Evolutionary conservation across 2,113 vertebrate genomes (phyloP).

Genomic region (Corvus cornix): DNA sequence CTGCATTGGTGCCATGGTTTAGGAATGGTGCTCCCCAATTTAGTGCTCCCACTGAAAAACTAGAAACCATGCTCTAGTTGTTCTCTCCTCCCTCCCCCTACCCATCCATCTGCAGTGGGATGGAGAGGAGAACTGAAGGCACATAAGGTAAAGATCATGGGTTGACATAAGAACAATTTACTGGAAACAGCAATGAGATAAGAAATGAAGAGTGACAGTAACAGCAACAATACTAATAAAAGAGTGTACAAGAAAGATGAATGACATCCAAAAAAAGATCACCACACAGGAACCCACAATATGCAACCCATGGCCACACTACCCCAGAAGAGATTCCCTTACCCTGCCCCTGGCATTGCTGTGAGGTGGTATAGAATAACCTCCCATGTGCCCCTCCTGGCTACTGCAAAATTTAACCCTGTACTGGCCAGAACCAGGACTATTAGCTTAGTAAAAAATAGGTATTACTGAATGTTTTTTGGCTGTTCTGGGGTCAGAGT

Average conservation of each 20-base stretch:
- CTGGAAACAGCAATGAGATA: background rate
- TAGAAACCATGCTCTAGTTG: background rate
- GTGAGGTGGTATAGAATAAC: background rate
- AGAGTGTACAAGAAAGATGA: background rate
- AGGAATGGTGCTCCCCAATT: background rate
- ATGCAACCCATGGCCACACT: rapidly evolving
- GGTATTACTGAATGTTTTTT: background rate
- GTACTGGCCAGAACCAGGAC: background rate
- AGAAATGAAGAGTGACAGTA: background rate
- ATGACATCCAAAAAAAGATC: too few relatives aligned
- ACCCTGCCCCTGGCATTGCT: background rate
- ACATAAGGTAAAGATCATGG: rapidly evolving
- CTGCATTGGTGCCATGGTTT: background rate
- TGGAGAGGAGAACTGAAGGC: background rate
- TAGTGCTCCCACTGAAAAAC: background rate
- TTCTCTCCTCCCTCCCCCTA: background rate
- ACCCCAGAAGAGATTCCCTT: rapidly evolving
- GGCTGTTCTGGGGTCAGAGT: background rate
- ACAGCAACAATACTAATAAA: background rate
- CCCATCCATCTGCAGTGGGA: rapidly evolving
- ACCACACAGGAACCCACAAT: background rate
- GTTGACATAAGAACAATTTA: background rate
- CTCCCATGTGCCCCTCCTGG: background rate
- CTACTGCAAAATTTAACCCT: background rate
- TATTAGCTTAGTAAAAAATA: background rate